Base-by-base conservation (phyloP, 2,888 invertebrate genomes). In the Lacanobia wlatinum region DNA sequence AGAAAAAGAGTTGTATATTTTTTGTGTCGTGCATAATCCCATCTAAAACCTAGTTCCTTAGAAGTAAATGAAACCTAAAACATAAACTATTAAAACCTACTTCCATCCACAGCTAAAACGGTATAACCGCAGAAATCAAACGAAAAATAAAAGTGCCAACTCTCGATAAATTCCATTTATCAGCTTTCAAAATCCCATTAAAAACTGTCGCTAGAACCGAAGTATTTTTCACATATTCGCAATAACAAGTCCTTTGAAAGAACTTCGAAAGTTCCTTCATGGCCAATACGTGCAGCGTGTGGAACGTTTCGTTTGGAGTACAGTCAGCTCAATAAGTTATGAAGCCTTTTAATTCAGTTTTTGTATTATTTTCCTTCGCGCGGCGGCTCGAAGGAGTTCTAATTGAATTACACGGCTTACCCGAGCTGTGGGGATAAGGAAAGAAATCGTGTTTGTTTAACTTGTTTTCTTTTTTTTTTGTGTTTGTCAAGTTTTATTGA, bases 351-450 rank as follows among this genome's bases (percentile, higher is more conserved):
- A 89, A 88, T 88, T 87, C 76, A 84, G 88, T 89, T 92, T 92
- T 92, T 90, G 89, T 91, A 90, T 90, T 90, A 90, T 90, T 87
- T 89, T 84, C 80, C 82, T 81, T 76, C 77, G 79, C 80, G 74
- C 81, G 71, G 78, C 84, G 87, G 69, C 83, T 76, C 73, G 69
- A 91, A 92, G 90, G 91, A 93, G 91, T 90, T 90, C 91, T 94
- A 94, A 94, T 94, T 92, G 90, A 93, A 93, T 94, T 94, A 94
- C 92, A 83, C 83, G 88, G 87, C 92, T 91, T 90, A 89, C 86
- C 85, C 83, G 87, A 83, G 81, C 65, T 85, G 74, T 84, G 60
- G 72, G 88, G 70, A 89, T 78, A 86, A 73, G 21, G 77, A 66
- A 82, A 82, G 65, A 73, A 21, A 62, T 63, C 53, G 84, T 28